Percentiles rank a stretch among this genome's conserved stretches.
Evolutionary conservation across 2,113 vertebrate genomes (phyloP).

Genomic region (Saguinus midas): DNA sequence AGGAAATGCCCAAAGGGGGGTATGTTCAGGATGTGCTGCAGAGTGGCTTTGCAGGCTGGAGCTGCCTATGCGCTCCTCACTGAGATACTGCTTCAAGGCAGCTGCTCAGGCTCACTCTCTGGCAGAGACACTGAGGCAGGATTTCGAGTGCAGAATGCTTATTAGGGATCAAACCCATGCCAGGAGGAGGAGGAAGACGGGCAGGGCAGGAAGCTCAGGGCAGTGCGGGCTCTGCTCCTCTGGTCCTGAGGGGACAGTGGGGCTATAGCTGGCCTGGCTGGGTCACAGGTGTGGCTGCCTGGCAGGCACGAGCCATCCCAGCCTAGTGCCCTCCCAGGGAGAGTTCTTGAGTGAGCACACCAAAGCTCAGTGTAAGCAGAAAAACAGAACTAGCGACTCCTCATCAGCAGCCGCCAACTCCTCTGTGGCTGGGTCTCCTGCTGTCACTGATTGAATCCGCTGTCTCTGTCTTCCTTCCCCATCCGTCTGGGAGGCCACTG

Average conservation of each 20-base stretch:
- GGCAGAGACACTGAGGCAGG: not conserved
- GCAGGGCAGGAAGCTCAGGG: not conserved
- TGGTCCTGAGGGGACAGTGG: not conserved
- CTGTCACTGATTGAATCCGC: not conserved
- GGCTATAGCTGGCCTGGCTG: not conserved
- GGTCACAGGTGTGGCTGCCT: not conserved
- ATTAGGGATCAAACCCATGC: not conserved
- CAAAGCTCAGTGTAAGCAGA: not conserved
- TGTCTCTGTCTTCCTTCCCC: not conserved
- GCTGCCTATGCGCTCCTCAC: rapidly evolving
- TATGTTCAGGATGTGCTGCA: no score
- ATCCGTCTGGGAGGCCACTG: rapidly evolving
- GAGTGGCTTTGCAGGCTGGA: not conserved
- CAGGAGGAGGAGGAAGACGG: not conserved
- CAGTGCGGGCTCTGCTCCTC: not conserved
- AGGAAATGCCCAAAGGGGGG: no score
- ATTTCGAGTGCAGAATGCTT: not conserved
- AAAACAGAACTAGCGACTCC: not conserved
- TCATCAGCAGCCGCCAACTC: not conserved
- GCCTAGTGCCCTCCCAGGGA: no score
- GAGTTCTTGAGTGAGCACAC: not conserved
- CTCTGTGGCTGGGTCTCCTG: not conserved
- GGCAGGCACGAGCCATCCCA: no score
- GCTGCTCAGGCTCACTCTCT: not conserved
- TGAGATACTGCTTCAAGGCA: no score